Evolutionary conservation across 2,888 invertebrate species (phyloP), one percentile per base, ranked within the genome.

Genomic region (Eilema caniola): DNA sequence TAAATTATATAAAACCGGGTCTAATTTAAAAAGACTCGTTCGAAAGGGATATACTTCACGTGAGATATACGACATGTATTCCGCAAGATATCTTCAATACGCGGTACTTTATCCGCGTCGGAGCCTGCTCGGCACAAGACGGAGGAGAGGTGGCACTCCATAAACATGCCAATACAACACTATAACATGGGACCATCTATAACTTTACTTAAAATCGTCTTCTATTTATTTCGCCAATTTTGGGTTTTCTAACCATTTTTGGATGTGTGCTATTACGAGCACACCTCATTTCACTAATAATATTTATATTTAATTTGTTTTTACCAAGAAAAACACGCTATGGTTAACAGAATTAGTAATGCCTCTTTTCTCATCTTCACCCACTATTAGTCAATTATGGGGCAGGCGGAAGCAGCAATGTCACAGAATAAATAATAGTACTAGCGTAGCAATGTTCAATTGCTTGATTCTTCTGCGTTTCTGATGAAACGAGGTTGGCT

Each of bases 11-110:
- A 47, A 20, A 53, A 53, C 53, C 5, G 12, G n/a, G 31, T 33
- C 4, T 31, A 61, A 61, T 33, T 61, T 33, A 61, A 61, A 61
- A 61, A 61, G 33, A 11, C 31, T 61, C 61, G 28, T 31, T 61
- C 31, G n/a, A 61, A 33, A 31, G 61, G 20, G 61, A 61, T 61
- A 61, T 28, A 33, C 61, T 66, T 23, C 23, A 53, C 57, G 56
- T 37, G 57, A 66, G 57, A 66, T 16, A 66, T 65, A 33, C 31
- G 23, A 23, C 28, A 33, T 56, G n/a, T 25, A 33, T 66, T 57
- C 23, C n/a, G 31, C 3, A 11, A 33, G 24, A 66, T 24, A 57
- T 31, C 56, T 20, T 20, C 65, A 23, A 65, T 24, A 56, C 24
- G 24, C 31, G 31, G 31, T 14, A 16, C 33, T 64, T 64, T 64